Conservation (phyloP, 1,140 invertebrate genomes). For the Zaprionus inermis region DNA sequence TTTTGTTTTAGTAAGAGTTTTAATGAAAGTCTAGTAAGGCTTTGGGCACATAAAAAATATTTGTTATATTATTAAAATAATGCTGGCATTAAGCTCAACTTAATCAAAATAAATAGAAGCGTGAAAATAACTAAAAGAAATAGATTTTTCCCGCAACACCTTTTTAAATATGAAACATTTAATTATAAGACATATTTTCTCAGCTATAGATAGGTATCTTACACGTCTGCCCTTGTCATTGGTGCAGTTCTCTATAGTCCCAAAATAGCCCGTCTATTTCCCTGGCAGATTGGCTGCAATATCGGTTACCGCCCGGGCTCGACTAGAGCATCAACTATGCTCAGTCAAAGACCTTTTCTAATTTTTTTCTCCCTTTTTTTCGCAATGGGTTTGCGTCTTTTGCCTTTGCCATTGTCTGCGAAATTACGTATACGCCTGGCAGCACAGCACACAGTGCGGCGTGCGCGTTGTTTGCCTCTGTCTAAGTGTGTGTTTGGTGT, state of each 20-base stretch:
- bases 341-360: conserved; percentile 75
- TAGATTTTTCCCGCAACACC: no score
- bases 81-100: no score
- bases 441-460: conserved; percentile 61
- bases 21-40: no score
- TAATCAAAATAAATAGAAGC: no score
- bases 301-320: conserved; percentile 12
- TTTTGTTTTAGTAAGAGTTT: background rate
- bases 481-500: conserved; percentile 7
- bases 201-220: no score
- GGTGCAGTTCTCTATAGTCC: background rate
- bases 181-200: no score
- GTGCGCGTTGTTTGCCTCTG: conserved; percentile 32
- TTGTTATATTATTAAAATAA: no score
- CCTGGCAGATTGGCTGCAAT: conserved; percentile 29
- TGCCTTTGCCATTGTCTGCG: conserved; percentile 64
- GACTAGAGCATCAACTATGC: conserved; percentile 40
- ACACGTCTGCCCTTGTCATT: no score
- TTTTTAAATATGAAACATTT: no score
- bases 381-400: conserved; percentile 46
- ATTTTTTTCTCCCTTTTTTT: conserved; percentile 43
- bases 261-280: conserved; percentile 20
- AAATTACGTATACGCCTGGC: conserved; percentile 79
- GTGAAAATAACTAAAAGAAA: no score
- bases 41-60: no score